Evolutionary conservation across 1,140 invertebrate genomes (phyloP).

Genomic region (Drosophila chauvacae): DNA sequence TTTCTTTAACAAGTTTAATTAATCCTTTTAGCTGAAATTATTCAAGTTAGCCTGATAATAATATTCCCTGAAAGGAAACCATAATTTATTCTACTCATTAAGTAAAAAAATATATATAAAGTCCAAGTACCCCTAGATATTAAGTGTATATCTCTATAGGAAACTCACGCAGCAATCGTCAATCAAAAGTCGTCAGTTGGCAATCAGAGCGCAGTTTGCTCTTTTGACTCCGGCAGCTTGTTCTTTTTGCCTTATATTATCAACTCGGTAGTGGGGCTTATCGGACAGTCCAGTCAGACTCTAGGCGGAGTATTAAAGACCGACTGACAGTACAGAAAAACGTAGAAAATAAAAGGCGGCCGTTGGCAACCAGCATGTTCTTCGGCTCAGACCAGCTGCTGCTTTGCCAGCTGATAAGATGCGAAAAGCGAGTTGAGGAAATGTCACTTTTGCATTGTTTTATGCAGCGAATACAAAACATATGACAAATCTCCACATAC

Average conservation of each 20-base stretch:
- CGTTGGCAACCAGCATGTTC: conserved; percentile 42
- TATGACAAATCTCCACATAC: conserved; percentile 36
- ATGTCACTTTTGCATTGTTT: conserved; percentile 75
- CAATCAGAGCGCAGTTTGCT: conserved; percentile 73
- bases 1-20: not conserved
- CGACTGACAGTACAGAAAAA: conserved; percentile 20
- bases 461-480: conserved; percentile 65
- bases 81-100: not conserved
- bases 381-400: conserved; percentile 16
- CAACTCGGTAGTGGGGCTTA: conserved; percentile 33
- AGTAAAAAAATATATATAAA: not conserved
- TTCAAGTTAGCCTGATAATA: not conserved
- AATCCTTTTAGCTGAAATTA: not conserved
- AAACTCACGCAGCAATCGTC: conserved; percentile 10
- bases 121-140: not conserved
- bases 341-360: not conserved
- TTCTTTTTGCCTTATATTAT: conserved; percentile 50
- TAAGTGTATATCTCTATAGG: not conserved
- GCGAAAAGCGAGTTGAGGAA: conserved; percentile 63
- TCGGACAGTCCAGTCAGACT: conserved; percentile 34
- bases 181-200: conserved; percentile 35
- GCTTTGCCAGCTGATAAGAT: conserved; percentile 52
- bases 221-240: conserved; percentile 55
- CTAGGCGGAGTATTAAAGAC: conserved; percentile 18
- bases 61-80: not conserved